phyloP scores from a whole-genome alignment of 2,888 invertebrate species.

The Pammene fasciana region DNA sequence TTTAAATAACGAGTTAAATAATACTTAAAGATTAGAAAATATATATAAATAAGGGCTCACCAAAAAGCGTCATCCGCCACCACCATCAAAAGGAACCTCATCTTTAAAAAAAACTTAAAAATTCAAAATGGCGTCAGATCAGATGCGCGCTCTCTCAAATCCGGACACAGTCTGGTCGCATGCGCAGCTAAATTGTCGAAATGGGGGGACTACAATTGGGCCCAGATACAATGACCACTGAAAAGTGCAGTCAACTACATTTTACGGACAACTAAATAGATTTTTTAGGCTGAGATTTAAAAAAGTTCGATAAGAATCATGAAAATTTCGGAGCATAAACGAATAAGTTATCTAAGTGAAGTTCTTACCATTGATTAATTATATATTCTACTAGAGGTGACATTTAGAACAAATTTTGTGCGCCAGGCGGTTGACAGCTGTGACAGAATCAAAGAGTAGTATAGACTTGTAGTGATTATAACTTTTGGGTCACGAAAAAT shows the following conservation, averaged over 20 bases:
- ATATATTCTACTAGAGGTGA: too few relatives aligned
- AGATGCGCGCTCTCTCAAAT: constrained; percentile 56
- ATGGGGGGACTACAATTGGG: constrained; percentile 70
- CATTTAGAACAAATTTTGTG: too few relatives aligned
- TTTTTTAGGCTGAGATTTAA: neutral
- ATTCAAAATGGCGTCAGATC: constrained; percentile 38
- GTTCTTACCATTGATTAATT: too few relatives aligned
- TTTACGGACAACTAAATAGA: constrained; percentile 35
- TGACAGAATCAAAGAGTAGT: too few relatives aligned
- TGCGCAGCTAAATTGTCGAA: constrained; percentile 57
- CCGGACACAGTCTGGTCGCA: constrained; percentile 61
- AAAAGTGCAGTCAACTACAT: constrained; percentile 47
- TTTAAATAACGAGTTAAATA: too few relatives aligned
- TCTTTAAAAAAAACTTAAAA: constrained; percentile 49
- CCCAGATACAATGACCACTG: constrained; percentile 57
- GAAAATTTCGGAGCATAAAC: too few relatives aligned
- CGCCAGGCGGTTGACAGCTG: too few relatives aligned
- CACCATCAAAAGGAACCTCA: constrained; percentile 58
- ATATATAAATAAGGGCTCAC: constrained; percentile 58
- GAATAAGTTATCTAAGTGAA: too few relatives aligned
- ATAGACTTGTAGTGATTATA: too few relatives aligned
- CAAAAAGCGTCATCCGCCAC: constrained; percentile 62
- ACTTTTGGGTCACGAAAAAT: too few relatives aligned
- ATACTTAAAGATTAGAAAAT: neutral
- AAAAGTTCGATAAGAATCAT: neutral